Evolutionary conservation across 64 coral and sea anemone genomes (phyloP).

Genomic region (Montipora efflorescens): DNA sequence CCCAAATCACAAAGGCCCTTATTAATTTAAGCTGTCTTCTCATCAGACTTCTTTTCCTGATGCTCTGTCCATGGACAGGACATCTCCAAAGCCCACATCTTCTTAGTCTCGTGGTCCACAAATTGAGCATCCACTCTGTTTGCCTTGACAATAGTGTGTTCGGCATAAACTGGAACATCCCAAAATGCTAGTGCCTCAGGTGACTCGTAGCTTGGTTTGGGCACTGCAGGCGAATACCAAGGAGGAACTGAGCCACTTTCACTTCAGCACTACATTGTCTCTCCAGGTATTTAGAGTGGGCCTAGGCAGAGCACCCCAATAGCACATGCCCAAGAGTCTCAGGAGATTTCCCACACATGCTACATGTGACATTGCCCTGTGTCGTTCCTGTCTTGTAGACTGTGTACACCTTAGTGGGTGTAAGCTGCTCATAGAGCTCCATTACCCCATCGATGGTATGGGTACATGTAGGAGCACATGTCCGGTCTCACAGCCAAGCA

Average conservation of each 20-base stretch:
- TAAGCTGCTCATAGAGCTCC: not conserved
- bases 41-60: too few relatives aligned
- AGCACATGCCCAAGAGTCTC: not conserved
- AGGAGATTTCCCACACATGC: slow-evolving; percentile 15
- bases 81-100: too few relatives aligned
- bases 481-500: slow-evolving; percentile 24
- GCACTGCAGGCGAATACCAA: slow-evolving; percentile 4
- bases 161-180: not conserved
- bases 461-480: not conserved
- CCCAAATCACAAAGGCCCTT: too few relatives aligned
- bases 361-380: not conserved
- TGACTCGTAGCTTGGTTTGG: slow-evolving; percentile 21
- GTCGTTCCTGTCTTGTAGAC: not conserved
- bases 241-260: slow-evolving; percentile 3
- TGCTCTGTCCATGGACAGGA: too few relatives aligned
- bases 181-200: slow-evolving; percentile 9
- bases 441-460: too few relatives aligned
- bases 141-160: too few relatives aligned
- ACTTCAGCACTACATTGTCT: not conserved
- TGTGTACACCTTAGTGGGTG: not conserved
- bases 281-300: slow-evolving; percentile 23
- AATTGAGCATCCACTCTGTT: too few relatives aligned
- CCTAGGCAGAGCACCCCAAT: not conserved
- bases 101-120: too few relatives aligned
- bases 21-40: too few relatives aligned